Conservation (phyloP, 2,888 invertebrate genomes). For the Endomychus coccineus region DNA sequence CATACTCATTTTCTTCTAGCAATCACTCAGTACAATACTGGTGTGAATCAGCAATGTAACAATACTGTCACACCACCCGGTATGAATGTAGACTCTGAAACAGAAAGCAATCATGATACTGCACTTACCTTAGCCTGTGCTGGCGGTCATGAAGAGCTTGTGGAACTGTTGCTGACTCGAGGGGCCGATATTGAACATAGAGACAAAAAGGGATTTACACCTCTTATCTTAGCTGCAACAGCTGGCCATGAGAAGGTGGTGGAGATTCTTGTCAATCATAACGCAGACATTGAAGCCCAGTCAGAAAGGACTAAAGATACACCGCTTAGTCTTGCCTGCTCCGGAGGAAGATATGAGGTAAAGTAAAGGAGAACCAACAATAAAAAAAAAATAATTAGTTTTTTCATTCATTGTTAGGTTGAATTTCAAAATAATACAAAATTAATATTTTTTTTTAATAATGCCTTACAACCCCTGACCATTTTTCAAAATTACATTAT, state of each 20-base stretch:
- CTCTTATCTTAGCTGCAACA: slow-evolving; percentile 93
- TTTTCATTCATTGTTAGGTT: no score
- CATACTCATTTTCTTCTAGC: slow-evolving; percentile 25
- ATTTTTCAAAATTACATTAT: no score
- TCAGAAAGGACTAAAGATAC: slow-evolving; percentile 99
- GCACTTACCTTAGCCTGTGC: slow-evolving; percentile 95
- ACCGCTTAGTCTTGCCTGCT: slow-evolving; percentile 93
- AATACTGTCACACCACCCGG: slow-evolving; percentile 40
- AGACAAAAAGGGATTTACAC: slow-evolving; percentile 98
- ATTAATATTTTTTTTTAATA: no score
- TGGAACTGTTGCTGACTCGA: slow-evolving; percentile 81
- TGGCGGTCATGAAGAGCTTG: slow-evolving; percentile 93
- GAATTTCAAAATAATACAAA: no score
- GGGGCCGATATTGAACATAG: slow-evolving; percentile 97
- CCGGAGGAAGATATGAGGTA: slow-evolving; percentile 91
- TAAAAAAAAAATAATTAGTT: no score
- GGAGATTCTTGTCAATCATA: slow-evolving; percentile 85
- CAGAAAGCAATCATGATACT: slow-evolving; percentile 98
- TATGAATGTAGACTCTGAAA: slow-evolving; percentile 95
- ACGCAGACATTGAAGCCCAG: slow-evolving; percentile 97
- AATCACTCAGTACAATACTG: slow-evolving; percentile 31
- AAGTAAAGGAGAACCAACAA: no score
- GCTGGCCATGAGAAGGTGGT: slow-evolving; percentile 91
- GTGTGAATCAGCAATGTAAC: slow-evolving; percentile 18
- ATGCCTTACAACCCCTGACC: no score